phyloP scores from a whole-genome alignment of 2,888 invertebrate genomes.

The Agrotis puta region DNA sequence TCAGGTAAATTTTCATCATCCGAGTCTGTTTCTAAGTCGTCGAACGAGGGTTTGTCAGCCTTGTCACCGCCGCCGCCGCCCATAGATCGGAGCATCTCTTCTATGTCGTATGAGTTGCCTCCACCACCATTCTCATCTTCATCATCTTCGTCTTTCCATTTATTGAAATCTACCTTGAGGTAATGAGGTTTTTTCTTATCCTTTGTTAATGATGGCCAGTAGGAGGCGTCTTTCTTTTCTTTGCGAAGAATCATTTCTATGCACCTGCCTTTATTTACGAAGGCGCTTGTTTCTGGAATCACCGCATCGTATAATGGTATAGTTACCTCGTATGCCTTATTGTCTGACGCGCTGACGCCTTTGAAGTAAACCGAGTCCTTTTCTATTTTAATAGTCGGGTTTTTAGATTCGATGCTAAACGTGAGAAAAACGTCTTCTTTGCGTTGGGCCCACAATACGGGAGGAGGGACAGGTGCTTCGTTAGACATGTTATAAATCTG shows the following conservation, averaged over 20 bases:
- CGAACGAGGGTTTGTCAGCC: constrained; percentile 93
- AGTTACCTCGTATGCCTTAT: constrained; percentile 96
- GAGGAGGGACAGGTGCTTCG: constrained; percentile 92
- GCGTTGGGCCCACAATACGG: constrained; percentile 98
- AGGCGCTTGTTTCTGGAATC: constrained; percentile 94
- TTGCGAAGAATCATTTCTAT: constrained; percentile 94
- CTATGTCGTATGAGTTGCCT: constrained; percentile 80
- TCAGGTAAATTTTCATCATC: constrained; percentile 96
- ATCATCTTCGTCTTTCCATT: constrained; percentile 99
- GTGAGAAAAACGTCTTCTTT: constrained; percentile 96
- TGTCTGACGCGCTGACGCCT: constrained; percentile 96
- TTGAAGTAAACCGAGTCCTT: constrained; percentile 95
- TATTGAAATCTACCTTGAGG: constrained; percentile 99
- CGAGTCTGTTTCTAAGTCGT: constrained; percentile 94
- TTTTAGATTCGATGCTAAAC: constrained; percentile 97
- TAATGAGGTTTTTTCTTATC: constrained; percentile 98
- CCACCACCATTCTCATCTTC: constrained; percentile 92
- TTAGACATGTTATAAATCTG: constrained; percentile 82
- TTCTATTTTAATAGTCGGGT: constrained; percentile 95
- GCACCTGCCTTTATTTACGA: constrained; percentile 94
- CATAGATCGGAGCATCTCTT: constrained; percentile 95
- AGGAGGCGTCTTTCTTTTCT: constrained; percentile 93
- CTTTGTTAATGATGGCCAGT: constrained; percentile 97
- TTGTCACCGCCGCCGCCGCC: constrained; percentile 90
- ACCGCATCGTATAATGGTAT: constrained; percentile 96